Conservation (phyloP, 2,113 vertebrate species). For the Myxocyprinus asiaticus region DNA sequence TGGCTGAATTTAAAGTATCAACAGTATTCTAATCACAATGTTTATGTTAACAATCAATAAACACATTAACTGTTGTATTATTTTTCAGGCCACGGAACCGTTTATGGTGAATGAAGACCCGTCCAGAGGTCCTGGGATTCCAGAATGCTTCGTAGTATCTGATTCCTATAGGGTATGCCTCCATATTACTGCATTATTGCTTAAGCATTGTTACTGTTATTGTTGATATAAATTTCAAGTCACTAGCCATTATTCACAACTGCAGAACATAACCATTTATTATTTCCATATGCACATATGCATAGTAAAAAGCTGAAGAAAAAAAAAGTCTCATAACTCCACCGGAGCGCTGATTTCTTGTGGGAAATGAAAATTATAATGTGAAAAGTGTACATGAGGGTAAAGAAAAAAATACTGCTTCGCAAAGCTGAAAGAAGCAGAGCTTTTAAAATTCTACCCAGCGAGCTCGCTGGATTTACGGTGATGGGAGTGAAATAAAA, state of each 20-base stretch:
- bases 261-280: slow-evolving; percentile 79
- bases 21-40: background rate
- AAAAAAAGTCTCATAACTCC: slow-evolving; percentile 8
- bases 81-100: slow-evolving; percentile 79
- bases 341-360: slow-evolving; percentile 60
- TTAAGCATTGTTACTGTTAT: slow-evolving; percentile 47
- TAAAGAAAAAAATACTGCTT: slow-evolving; percentile 41
- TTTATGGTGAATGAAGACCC: slow-evolving; percentile 82
- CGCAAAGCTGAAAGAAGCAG: slow-evolving; percentile 32
- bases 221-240: slow-evolving; percentile 67
- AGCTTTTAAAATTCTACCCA: slow-evolving; percentile 53
- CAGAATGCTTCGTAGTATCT: slow-evolving; percentile 82
- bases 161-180: slow-evolving; percentile 82
- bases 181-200: slow-evolving; percentile 46
- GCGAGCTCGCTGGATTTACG: slow-evolving; percentile 58
- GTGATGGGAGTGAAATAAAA: slow-evolving; percentile 59
- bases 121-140: slow-evolving; percentile 80
- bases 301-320: slow-evolving; percentile 23
- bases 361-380: slow-evolving; percentile 68
- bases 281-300: slow-evolving; percentile 77
- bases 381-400: slow-evolving; percentile 42
- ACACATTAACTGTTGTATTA: slow-evolving; percentile 58
- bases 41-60: slow-evolving; percentile 37
- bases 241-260: slow-evolving; percentile 74
- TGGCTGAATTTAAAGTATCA: too few species aligned